Evolutionary conservation across 2,113 vertebrate species (phyloP).

Genomic region (Lampris incognitus): DNA sequence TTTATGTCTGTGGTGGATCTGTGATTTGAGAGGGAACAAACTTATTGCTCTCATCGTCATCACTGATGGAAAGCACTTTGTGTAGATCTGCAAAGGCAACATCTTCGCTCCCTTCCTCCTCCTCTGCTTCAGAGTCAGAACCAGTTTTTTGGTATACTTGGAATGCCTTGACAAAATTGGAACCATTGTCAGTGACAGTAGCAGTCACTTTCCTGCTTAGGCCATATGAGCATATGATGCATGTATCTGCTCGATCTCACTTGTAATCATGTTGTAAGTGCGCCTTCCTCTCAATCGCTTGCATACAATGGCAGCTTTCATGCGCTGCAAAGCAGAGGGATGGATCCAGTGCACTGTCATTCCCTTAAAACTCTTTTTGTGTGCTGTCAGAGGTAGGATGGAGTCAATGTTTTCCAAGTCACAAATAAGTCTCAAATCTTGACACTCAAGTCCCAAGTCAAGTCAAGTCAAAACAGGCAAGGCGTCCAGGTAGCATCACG

Average conservation of each 20-base stretch:
- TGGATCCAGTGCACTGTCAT: conserved; percentile 19
- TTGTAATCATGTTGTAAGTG: conserved; percentile 7
- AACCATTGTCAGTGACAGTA: neutral
- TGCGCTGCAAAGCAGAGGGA: conserved; percentile 1
- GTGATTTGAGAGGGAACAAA: too few species aligned
- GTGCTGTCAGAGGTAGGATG: conserved; percentile 12
- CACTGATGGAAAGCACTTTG: neutral
- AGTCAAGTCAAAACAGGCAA: too few species aligned
- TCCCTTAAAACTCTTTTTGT: conserved; percentile 18
- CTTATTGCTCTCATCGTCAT: too few species aligned
- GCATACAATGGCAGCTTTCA: conserved; percentile 27
- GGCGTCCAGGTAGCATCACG: neutral
- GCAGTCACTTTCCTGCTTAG: conserved; percentile 11
- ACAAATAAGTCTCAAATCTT: neutral
- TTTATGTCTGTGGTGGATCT: neutral
- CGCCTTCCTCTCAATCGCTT: conserved; percentile 8
- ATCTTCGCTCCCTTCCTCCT: neutral
- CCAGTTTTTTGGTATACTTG: neutral
- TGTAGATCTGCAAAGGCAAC: conserved; percentile 7
- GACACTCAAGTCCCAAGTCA: too few species aligned
- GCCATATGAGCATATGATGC: neutral
- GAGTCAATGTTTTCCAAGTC: neutral
- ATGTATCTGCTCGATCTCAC: conserved; percentile 14
- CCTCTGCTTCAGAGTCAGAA: neutral
- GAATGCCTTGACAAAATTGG: neutral